These are phyloP conservation scores for Mionectes olivaceus DNA, from an alignment of 2,797 vertebrate genomes.

Conservation along the genomic window DNA sequence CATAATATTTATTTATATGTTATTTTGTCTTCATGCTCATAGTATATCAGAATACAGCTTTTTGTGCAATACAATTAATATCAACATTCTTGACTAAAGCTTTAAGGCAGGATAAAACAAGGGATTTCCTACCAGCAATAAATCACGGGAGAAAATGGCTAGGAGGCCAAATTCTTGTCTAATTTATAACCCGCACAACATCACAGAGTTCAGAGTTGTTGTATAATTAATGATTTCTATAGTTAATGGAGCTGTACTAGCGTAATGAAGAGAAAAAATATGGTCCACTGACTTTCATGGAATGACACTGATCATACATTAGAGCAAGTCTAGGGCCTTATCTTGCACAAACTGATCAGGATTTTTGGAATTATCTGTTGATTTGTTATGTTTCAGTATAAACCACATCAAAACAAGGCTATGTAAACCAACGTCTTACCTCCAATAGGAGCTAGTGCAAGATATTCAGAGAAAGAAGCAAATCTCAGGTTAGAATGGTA, in stretches of 20 bases:
- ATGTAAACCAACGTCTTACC: background rate
- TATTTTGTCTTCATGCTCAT: background rate
- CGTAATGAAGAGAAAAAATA: constrained; percentile 29
- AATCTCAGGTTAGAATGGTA: background rate
- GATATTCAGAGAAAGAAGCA: background rate
- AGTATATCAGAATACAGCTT: background rate
- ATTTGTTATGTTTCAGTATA: background rate
- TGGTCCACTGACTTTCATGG: background rate
- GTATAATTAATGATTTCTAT: constrained; percentile 32
- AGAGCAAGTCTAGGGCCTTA: background rate
- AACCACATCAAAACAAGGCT: background rate
- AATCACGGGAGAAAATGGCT: background rate
- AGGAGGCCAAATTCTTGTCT: constrained; percentile 1
- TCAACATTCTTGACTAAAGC: background rate
- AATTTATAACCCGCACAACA: background rate
- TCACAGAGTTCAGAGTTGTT: background rate
- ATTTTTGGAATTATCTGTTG: background rate
- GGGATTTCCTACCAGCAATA: background rate
- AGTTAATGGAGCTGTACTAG: constrained; percentile 46
- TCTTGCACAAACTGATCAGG: background rate
- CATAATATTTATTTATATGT: background rate
- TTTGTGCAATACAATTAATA: background rate
- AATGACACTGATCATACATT: background rate
- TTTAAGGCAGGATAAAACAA: constrained; percentile 15
- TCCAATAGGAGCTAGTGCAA: background rate